These are phyloP conservation scores for Drosophila varians DNA, from an alignment of 1,140 invertebrate genomes.

Conservation along the genomic window DNA sequence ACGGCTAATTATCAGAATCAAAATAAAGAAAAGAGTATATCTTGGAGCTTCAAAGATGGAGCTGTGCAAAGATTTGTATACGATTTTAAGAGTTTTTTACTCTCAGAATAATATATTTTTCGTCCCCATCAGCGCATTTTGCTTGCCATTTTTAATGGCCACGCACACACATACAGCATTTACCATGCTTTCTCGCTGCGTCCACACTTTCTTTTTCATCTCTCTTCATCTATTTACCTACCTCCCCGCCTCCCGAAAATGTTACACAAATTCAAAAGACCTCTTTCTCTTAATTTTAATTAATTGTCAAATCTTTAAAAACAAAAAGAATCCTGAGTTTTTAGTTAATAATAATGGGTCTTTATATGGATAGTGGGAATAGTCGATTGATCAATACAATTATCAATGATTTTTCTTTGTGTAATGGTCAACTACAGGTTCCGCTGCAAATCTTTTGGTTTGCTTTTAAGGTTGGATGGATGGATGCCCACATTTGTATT, in stretches of 20 bases:
- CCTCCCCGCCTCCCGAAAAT: slow-evolving; percentile 8
- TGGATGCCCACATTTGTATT: slow-evolving; percentile 69
- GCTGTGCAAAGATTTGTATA: not conserved
- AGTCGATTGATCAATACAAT: no score
- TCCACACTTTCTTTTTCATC: slow-evolving; percentile 77
- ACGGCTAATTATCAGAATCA: slow-evolving; percentile 59
- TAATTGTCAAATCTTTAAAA: no score
- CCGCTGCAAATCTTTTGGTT: slow-evolving; percentile 4
- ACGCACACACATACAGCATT: slow-evolving; percentile 35
- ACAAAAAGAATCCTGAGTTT: not conserved
- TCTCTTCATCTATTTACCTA: slow-evolving; percentile 32
- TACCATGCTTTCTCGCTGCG: slow-evolving; percentile 38
- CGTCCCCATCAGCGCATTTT: slow-evolving; percentile 55
- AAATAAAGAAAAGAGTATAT: slow-evolving; percentile 58
- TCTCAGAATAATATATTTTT: slow-evolving; percentile 24
- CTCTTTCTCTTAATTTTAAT: not conserved
- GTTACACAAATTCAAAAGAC: slow-evolving; percentile 48
- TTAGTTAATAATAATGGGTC: no score
- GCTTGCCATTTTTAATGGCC: slow-evolving; percentile 65
- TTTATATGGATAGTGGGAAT: not conserved
- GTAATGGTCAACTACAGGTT: not conserved
- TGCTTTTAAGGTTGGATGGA: slow-evolving; percentile 47
- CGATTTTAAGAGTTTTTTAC: slow-evolving; percentile 19
- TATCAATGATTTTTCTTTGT: not conserved
- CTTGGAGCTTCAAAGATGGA: slow-evolving; percentile 2